Evolutionary conservation across 92 coral and sea anemone species (phyloP).

Genomic region (Pocillopora grandis): DNA sequence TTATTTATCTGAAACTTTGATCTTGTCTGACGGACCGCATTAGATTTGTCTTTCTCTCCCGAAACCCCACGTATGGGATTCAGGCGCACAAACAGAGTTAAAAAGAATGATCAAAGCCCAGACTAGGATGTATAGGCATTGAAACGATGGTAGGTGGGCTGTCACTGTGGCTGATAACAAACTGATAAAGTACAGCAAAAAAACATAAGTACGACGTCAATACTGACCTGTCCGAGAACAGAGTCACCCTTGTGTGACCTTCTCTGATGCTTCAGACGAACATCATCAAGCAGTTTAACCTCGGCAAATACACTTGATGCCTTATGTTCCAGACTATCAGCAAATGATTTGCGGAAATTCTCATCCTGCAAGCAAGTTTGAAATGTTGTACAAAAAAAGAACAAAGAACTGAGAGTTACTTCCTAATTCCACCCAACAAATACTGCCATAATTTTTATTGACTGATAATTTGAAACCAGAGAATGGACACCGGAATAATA

Average conservation of each 20-base stretch:
- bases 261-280: constrained; percentile 62
- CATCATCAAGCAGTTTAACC: constrained; percentile 60
- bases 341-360: constrained; percentile 33
- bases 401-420: no score
- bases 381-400: not conserved
- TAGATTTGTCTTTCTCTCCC: no score
- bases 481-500: not conserved
- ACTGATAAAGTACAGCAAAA: no score
- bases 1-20: no score
- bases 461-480: no score
- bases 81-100: no score
- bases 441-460: no score
- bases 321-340: constrained; percentile 60
- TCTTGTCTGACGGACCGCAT: no score
- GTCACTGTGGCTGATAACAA: not conserved
- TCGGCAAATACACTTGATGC: constrained; percentile 83
- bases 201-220: no score
- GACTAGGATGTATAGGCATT: not conserved
- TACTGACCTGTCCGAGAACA: constrained; percentile 73
- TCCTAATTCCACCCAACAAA: no score
- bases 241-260: constrained; percentile 71
- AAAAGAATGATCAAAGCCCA: no score
- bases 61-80: no score
- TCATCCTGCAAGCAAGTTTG: constrained; percentile 38
- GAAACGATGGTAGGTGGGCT: not conserved